phyloP scores from a whole-genome alignment of 1,140 invertebrate genomes.

The Aethina tumida region DNA sequence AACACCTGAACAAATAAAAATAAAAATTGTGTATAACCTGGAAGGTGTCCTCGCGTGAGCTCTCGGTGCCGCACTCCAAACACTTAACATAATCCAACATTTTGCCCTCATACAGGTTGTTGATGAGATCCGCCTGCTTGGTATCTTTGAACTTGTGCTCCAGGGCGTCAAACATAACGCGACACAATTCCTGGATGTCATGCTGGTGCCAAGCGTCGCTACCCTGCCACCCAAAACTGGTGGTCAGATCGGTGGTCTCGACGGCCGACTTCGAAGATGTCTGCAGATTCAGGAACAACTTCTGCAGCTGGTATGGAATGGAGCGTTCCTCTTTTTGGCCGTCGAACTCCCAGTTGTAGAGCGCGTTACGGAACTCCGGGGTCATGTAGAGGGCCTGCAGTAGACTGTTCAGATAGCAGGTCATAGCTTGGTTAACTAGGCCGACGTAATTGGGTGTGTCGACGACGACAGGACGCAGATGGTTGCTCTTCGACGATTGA shows the following conservation, averaged over 20 bases:
- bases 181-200: slow-evolving; percentile 74
- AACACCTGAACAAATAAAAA: too few species aligned
- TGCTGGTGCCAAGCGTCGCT: slow-evolving; percentile 89
- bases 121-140: slow-evolving; percentile 74
- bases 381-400: slow-evolving; percentile 88
- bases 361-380: slow-evolving; percentile 86
- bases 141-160: slow-evolving; percentile 81
- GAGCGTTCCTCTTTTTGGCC: slow-evolving; percentile 57
- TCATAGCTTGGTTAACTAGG: slow-evolving; percentile 90
- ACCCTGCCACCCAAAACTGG: slow-evolving; percentile 86
- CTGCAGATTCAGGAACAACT: slow-evolving; percentile 79
- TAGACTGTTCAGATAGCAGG: slow-evolving; percentile 86
- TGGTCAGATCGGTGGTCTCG: slow-evolving; percentile 81
- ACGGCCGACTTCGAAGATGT: slow-evolving; percentile 64
- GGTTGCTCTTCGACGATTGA: slow-evolving; percentile 7
- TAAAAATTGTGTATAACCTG: too few species aligned
- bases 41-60: slow-evolving; percentile 75
- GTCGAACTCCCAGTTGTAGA: slow-evolving; percentile 82
- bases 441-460: slow-evolving; percentile 59
- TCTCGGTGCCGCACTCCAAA: slow-evolving; percentile 76
- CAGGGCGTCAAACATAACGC: slow-evolving; percentile 88
- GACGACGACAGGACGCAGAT: slow-evolving; percentile 13
- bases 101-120: slow-evolving; percentile 61
- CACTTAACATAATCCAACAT: slow-evolving; percentile 91
- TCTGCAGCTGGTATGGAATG: slow-evolving; percentile 83